Conservation (phyloP, 2,797 vertebrate genomes). For the Sylvia borin region DNA sequence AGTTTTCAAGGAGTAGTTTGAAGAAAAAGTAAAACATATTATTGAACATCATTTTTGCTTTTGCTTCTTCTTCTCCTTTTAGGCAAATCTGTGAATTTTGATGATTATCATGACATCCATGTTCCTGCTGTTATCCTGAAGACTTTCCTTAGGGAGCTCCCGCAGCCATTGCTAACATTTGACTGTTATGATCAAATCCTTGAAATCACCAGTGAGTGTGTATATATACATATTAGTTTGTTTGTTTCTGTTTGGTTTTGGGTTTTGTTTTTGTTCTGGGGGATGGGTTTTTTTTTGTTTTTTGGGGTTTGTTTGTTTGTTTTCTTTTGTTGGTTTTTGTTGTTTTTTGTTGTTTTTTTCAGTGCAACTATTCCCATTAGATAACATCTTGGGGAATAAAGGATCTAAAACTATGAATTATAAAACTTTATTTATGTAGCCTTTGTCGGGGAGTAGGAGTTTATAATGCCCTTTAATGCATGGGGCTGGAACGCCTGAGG, state of each 20-base stretch:
- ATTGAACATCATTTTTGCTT: not conserved
- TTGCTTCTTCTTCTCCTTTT: not conserved
- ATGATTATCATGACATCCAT: constrained; percentile 79
- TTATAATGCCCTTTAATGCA: not conserved
- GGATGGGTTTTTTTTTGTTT: not conserved
- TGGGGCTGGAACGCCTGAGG: not conserved
- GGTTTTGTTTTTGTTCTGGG: too few relatives aligned
- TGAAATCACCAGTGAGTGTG: constrained; percentile 80
- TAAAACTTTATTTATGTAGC: not conserved
- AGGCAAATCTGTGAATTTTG: constrained; percentile 86
- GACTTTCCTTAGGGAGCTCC: constrained; percentile 87
- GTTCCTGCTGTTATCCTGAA: constrained; percentile 86
- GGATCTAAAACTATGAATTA: not conserved
- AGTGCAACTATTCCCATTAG: not conserved
- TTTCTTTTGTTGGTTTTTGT: not conserved
- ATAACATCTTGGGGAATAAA: not conserved
- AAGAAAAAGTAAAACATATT: not conserved
- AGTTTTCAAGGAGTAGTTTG: not conserved
- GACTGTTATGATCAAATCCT: constrained; percentile 79
- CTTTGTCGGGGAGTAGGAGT: not conserved
- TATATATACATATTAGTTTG: not conserved
- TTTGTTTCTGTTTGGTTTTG: not conserved
- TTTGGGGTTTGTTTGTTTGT: too few relatives aligned
- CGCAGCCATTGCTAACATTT: constrained; percentile 85
- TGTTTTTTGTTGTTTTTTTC: not conserved